A percentile compares a stretch with the other conserved stretches of the same genome.
phyloP scores from a whole-genome alignment of 2,113 vertebrate genomes.

The Chaetodon auriga region DNA sequence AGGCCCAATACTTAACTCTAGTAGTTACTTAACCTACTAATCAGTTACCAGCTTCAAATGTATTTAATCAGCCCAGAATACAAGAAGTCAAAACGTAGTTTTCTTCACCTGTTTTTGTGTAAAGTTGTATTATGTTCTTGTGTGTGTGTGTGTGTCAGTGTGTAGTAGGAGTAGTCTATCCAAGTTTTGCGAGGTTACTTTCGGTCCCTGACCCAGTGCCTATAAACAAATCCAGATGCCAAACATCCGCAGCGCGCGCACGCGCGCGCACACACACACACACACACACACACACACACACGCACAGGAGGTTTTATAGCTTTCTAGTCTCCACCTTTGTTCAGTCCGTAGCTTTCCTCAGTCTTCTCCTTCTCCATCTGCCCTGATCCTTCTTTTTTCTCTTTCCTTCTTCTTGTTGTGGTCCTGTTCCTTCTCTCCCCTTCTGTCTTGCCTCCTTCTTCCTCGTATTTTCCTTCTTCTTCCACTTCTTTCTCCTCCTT shows the following conservation, averaged over 20 bases:
- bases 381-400: background rate
- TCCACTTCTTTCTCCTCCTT: background rate
- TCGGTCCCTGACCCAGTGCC: conserved; percentile 79
- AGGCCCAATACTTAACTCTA: too few species aligned
- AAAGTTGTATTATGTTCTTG: conserved; percentile 21
- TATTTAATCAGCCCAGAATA: background rate
- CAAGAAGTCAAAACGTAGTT: background rate
- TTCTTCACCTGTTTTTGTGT: conserved; percentile 13
- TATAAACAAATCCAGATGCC: conserved; percentile 81
- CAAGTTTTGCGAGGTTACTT: conserved; percentile 78
- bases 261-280: background rate
- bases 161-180: conserved; percentile 43
- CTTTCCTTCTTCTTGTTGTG: background rate
- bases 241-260: conserved; percentile 57
- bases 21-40: background rate
- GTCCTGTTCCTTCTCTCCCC: background rate
- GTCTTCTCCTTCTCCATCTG: background rate
- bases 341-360: background rate
- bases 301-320: conserved; percentile 39
- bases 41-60: background rate
- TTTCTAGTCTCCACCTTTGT: conserved; percentile 41
- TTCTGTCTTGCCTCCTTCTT: background rate
- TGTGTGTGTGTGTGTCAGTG: conserved; percentile 28
- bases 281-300: conserved; percentile 12
- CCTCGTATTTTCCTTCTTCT: background rate